Percentiles rank a stretch among this genome's conserved stretches.
phyloP scores from a whole-genome alignment of 2,888 invertebrate genomes.

The Clitarchus hookeri region DNA sequence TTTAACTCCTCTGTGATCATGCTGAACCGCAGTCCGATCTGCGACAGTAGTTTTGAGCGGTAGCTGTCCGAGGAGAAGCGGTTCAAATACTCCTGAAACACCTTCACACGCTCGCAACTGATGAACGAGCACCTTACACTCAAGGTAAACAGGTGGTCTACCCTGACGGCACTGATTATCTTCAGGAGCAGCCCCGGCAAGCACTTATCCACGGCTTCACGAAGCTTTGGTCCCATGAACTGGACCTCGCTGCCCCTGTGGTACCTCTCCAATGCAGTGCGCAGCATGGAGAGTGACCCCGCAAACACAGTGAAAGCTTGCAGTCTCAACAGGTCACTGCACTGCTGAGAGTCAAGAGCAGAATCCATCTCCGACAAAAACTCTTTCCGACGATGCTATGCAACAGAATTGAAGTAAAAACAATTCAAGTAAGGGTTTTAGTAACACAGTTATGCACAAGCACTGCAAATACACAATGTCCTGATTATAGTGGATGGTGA shows the following conservation, averaged over 20 bases:
- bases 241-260: not conserved
- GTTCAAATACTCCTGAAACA: not conserved
- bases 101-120: not conserved
- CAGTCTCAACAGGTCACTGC: not conserved
- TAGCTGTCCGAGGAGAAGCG: slow-evolving; percentile 10
- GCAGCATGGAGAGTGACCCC: not conserved
- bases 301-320: not conserved
- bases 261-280: not conserved
- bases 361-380: not conserved
- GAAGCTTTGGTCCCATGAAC: not conserved
- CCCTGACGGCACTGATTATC: not conserved
- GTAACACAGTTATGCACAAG: no score
- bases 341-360: not conserved
- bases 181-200: not conserved
- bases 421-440: no score
- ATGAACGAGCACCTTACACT: not conserved
- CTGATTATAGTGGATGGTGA: no score
- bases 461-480: no score
- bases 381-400: not conserved
- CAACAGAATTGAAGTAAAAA: not conserved
- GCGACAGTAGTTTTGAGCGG: not conserved
- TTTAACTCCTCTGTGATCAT: not conserved
- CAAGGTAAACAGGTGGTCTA: not conserved
- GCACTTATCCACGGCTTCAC: not conserved
- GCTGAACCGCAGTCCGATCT: not conserved